Evolutionary conservation across 2,797 vertebrate genomes (phyloP), one percentile per base, ranked within the genome.

Genomic region (Botia almorhae): DNA sequence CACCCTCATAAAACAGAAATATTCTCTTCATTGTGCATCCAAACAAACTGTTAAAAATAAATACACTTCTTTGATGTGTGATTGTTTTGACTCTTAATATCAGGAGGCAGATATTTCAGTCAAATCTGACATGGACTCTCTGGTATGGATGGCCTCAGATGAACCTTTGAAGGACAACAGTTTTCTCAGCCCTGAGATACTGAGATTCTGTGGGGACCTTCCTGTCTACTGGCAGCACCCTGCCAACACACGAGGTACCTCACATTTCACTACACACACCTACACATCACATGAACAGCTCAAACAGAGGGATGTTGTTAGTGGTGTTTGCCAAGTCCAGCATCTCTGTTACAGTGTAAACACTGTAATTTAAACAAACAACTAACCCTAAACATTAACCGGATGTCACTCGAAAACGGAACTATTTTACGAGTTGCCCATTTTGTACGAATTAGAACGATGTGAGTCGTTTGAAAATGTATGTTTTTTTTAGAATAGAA

Each of bases 191-290:
- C 65, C 92, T 69, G 96, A 93, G 89, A 95, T 98, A 80, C 90
- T 96, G 88, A 90, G 93, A 88, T 95, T 97, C 79, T 99, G 97
- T 2, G 83, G 89, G 2, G 89, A 95, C 82, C 94, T 96, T 85
- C 97, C 96, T 4, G 94, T 98, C 90, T 96, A 94, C 92, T 97
- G 96, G 97, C 95, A 98, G 84, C 94, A 92, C 82, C 95, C 95
- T 16, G 90, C 92, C 0, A 91, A 93, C 81, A 91, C 92, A 50
- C 95, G 96, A 96, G 96, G 96, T 98, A 93, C 82, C 14, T 50
- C 19, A 81, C 70, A 70, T 17, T 71, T 72, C 23, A 19, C 4
- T 4, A 39, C 36, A 29, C 65, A 26, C 48, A 29, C 69, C 36
- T 21, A 17, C 6, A 69, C 6, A 69, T 16, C 21, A 17, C 48